phyloP scores from a whole-genome alignment of 1,140 invertebrate species.

The Pachyrhynchus sulphureomaculatus region DNA sequence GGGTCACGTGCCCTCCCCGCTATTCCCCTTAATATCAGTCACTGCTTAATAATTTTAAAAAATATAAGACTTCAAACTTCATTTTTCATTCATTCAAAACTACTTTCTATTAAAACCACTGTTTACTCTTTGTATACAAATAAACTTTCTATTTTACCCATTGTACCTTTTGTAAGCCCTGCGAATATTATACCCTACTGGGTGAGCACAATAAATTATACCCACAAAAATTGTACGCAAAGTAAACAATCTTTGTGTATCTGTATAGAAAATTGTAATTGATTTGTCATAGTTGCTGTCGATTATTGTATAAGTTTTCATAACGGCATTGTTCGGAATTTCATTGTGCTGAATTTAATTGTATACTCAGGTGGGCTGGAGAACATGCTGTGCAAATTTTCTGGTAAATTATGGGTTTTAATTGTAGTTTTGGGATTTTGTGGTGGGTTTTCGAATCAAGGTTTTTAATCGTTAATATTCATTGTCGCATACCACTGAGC shows the following conservation, averaged over 20 bases:
- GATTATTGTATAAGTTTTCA: conserved; percentile 11
- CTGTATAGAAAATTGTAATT: conserved; percentile 1
- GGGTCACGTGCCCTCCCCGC: too few species aligned
- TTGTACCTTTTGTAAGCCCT: neutral
- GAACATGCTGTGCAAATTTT: neutral
- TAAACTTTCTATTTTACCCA: conserved; percentile 3
- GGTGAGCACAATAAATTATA: neutral
- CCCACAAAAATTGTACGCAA: neutral
- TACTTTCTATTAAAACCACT: neutral
- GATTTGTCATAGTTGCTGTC: conserved; percentile 10
- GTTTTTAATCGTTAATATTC: too few species aligned
- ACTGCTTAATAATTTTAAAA: too few species aligned
- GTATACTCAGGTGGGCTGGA: neutral
- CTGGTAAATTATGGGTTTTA: neutral
- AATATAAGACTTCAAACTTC: too few species aligned
- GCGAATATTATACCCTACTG: neutral
- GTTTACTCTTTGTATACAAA: conserved; percentile 8
- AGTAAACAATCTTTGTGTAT: neutral
- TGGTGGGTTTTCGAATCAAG: neutral
- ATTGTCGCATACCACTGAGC: too few species aligned
- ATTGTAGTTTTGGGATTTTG: neutral
- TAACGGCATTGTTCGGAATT: neutral
- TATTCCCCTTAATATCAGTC: too few species aligned
- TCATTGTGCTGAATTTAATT: neutral
- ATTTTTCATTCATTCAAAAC: neutral